Base-by-base conservation (phyloP, 2,888 invertebrate genomes). In the Carterocephalus palaemon region DNA sequence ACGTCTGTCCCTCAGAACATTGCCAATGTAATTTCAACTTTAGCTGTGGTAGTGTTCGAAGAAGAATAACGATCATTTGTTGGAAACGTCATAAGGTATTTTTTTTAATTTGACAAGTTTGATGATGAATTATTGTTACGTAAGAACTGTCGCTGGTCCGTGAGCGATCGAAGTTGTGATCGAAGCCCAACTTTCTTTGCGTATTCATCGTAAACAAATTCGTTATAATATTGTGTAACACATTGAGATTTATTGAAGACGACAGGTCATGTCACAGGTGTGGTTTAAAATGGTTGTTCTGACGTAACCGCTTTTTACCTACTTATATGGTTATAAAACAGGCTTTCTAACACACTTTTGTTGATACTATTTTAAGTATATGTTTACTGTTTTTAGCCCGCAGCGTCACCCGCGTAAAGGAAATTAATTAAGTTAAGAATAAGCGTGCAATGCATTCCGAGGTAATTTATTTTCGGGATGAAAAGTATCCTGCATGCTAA, bases 161-260 rank as follows among this genome's bases (percentile, higher is more conserved):
- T 34, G 15, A n/a, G 31, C 17, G 15, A 12, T 23, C 26, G 17
- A 20, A 38, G 20, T 28, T 38, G 17, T 37, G n/a, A n/a, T n/a
- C n/a, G n/a, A n/a, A n/a, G n/a, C n/a, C n/a, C 37, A 28, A 20
- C 33, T 17, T 22, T 29, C 29, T 29, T 36, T 3, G n/a, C 24
- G 34, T 24, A 28, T 28, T 28, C 13, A 28, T 38, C 8, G 28
- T 28, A 28, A 38, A 38, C 28, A 13, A 36, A 36, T 36, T n/a
- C n/a, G n/a, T n/a, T 23, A 15, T 24, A 23, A 36, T 13, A 16
- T 36, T 36, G 16, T 24, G 16, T 36, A 36, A 36, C 24, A 24
- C n/a, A 9, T 36, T 15, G 23, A 23, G 36, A 36, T 36, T 23
- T 7, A 15, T 9, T 8, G 13, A 3, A 31, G n/a, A 24, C 4